Conservation (phyloP, 1,140 invertebrate genomes). For the Sycophila sp. region DNA sequence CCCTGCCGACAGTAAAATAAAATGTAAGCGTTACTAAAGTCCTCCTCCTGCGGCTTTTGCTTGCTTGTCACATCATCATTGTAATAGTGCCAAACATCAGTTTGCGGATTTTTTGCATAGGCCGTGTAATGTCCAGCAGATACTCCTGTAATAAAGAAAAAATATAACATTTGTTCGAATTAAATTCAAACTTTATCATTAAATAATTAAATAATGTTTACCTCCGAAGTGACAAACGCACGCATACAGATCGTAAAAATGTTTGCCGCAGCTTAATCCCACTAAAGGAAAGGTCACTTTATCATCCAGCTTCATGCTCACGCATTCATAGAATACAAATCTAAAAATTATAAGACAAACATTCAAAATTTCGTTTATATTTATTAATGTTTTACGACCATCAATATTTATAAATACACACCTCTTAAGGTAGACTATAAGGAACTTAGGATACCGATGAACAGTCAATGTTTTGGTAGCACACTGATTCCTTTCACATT, state of each 20-base stretch:
- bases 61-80: conserved; percentile 74
- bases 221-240: conserved; percentile 80
- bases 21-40: conserved; percentile 76
- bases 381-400: background rate
- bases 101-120: conserved; percentile 73
- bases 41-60: conserved; percentile 71
- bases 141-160: conserved; percentile 67
- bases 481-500: conserved; percentile 74
- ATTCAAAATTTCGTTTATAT: background rate
- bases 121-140: conserved; percentile 78
- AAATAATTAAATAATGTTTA: conserved; percentile 50
- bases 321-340: conserved; percentile 77
- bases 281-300: conserved; percentile 75
- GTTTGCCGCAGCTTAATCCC: conserved; percentile 66
- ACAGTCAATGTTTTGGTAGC: conserved; percentile 78
- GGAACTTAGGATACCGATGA: conserved; percentile 76
- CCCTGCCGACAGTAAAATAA: conserved; percentile 76
- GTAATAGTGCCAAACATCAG: conserved; percentile 75
- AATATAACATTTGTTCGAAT: conserved; percentile 1
- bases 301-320: conserved; percentile 76
- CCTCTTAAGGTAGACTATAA: conserved; percentile 80
- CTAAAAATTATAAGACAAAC: conserved; percentile 54
- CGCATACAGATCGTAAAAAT: conserved; percentile 74
- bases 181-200: background rate
- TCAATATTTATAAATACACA: conserved; percentile 45